phyloP scores from a whole-genome alignment of 1,140 invertebrate genomes.

The Drosophila pallidifrons region DNA sequence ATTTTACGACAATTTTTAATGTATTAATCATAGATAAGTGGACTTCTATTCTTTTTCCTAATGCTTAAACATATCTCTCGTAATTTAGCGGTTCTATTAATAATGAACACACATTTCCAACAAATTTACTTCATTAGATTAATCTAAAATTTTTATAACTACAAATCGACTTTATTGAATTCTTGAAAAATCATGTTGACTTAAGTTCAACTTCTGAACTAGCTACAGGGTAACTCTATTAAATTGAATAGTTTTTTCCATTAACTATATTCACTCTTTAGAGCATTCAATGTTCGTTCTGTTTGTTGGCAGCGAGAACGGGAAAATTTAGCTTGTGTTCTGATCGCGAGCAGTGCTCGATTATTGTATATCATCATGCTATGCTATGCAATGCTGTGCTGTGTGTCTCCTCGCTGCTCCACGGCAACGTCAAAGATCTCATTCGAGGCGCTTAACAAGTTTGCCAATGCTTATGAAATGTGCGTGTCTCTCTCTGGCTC shows the following conservation, averaged over 20 bases:
- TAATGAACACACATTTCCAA: no score
- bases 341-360: slow-evolving; percentile 68
- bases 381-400: background rate
- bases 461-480: slow-evolving; percentile 68
- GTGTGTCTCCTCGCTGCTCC: background rate
- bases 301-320: background rate
- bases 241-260: background rate
- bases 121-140: no score
- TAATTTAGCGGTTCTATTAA: no score
- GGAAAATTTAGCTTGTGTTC: slow-evolving; percentile 38
- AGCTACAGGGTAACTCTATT: no score
- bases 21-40: no score
- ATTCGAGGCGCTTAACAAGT: slow-evolving; percentile 63
- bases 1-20: no score
- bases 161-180: no score
- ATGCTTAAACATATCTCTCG: no score
- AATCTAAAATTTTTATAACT: no score
- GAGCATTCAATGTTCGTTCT: slow-evolving; percentile 21
- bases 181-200: no score
- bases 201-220: no score
- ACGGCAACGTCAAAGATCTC: slow-evolving; percentile 8
- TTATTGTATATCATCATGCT: slow-evolving; percentile 81
- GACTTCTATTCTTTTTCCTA: no score
- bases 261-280: background rate
- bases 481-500: slow-evolving; percentile 20